Evolutionary conservation across 30 jellyfish, hydroid and myxozoan genomes (phyloP), one percentile per base, ranked within the genome.

Genomic region (Aurelia aurita complex sp. Pacific): DNA sequence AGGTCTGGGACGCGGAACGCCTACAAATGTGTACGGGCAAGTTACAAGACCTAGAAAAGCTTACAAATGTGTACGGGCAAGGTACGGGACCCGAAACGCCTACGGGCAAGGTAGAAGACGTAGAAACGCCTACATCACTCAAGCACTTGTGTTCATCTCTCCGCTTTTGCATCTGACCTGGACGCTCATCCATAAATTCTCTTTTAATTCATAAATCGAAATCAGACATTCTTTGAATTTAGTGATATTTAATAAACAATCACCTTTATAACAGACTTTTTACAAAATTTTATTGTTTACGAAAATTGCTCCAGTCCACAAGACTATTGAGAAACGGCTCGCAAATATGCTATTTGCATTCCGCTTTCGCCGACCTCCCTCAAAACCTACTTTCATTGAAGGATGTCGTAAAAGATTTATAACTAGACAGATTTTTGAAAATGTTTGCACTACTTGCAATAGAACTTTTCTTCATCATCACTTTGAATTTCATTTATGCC

Each of bases 371-470:
- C 69, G 80, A 62, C 89, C 70, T 29, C 8, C 80, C 12, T 19
- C 77, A 65, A 54, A 12, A 6, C 57, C 32, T n/a, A 9, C 34
- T 80, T 67, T 71, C 32, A 19, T 81, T 35, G 52, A 23, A 52
- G 67, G 84, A 59, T 67, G 77, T 71, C 84, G 68, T 69, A 38
- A 71, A 69, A 60, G 2, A 81, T 54, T 81, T 53, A 69, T 81
- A 72, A 81, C 34, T 69, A 40, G 91, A 42, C 63, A 46, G 19
- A 23, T 17, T 51, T 46, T 81, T 81, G 70, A 50, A 40, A 60
- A 64, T 74, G 51, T 72, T 83, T 73, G 81, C 74, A n/a, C 80
- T 18, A 10, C 72, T 61, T 43, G 87, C 90, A 81, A 70, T 68
- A 70, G 90, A 70, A 51, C 77, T 81, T 46, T 74, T 50, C 69